Conservation (phyloP, 2,113 vertebrate species). For the Herpailurus yagouaroundi region DNA sequence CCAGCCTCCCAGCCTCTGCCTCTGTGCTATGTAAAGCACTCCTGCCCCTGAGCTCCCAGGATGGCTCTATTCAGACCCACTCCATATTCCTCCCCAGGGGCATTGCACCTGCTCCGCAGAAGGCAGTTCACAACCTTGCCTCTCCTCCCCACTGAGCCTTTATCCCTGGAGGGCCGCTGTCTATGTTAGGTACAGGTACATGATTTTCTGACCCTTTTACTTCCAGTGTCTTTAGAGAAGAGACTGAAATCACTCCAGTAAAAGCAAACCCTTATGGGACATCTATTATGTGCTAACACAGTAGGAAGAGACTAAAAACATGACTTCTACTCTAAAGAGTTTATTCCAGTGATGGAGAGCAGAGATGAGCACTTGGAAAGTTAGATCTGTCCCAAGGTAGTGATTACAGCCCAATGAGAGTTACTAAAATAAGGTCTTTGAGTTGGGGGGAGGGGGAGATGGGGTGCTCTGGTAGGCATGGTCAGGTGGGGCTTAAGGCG, state of each 20-base stretch:
- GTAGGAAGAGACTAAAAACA: background rate
- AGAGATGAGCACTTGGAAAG: background rate
- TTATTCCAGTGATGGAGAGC: background rate
- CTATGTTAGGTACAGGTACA: background rate
- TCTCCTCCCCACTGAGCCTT: fast-evolving
- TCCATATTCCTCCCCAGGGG: background rate
- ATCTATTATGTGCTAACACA: background rate
- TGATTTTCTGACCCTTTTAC: background rate
- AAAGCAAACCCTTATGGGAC: background rate
- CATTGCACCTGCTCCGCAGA: background rate
- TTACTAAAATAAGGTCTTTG: background rate
- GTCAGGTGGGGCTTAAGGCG: background rate
- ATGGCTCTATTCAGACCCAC: background rate
- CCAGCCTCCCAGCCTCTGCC: background rate
- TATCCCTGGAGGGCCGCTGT: background rate
- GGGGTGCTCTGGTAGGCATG: fast-evolving
- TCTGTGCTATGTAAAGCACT: background rate
- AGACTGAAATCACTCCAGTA: background rate
- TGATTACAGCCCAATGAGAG: background rate
- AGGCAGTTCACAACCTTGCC: background rate
- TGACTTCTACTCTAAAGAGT: background rate
- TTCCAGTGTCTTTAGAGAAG: background rate
- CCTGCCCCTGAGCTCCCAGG: background rate
- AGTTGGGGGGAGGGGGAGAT: background rate
- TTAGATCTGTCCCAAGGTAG: background rate